A percentile compares a stretch with the other conserved stretches of the same genome.
These are phyloP conservation scores for Danio rerio DNA, from an alignment of 2,113 vertebrate genomes.

Conservation along the genomic window GRCz12tu NC_133192.1:36704001-36704500, in stretches of 20 bases:
- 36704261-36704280: not conserved
- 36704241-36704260: not conserved
- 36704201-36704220: not conserved
- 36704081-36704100: too few relatives aligned
- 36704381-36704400: not conserved
- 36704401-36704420: not conserved
- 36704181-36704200: too few relatives aligned
- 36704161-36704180: too few relatives aligned
- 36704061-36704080: too few relatives aligned
- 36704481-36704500: not conserved
- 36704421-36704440: not conserved
- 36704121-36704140: too few relatives aligned
- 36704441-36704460: not conserved
- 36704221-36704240: not conserved
- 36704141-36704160: too few relatives aligned
- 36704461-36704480: not conserved
- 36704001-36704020: too few relatives aligned
- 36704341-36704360: not conserved
- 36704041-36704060: too few relatives aligned
- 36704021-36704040: too few relatives aligned
- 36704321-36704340: slow-evolving; percentile 26
- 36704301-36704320: slow-evolving; percentile 23
- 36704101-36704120: too few relatives aligned
- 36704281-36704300: not conserved
- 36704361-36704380: slow-evolving; percentile 18